Evolutionary conservation across 2,113 vertebrate species (phyloP), one percentile per base, ranked within the genome.

Genomic region (Hyperoodon ampullatus): DNA sequence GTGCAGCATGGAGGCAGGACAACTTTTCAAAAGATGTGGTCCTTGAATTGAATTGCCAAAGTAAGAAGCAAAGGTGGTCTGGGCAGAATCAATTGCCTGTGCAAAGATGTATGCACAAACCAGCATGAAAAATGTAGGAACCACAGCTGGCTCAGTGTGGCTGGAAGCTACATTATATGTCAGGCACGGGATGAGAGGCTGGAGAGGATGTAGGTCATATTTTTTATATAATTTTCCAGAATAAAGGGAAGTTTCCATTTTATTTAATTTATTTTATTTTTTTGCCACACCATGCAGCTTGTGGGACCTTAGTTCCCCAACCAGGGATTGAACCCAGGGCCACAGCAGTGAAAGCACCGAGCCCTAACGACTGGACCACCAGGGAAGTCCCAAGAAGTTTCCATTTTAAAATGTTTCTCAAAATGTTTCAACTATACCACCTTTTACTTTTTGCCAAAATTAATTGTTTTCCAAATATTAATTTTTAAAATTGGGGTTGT

Each of bases 31-130:
- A 95, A 92, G 3, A 53, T 82, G 8, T 42, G 33, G 26, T 66
- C 30, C 77, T 86, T 96, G 88, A 92, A 74, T 83, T 83, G 50
- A 94, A 68, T 75, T 26, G 53, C 61, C 60, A 63, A 53, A 18
- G 9, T 86, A 14, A 75, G 60, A 53, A 74, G 19, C 33, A 92
- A 87, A 90, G 1, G 33, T 44, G 2, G 23, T 39, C 60, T 65
- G 50, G 15, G 12, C 39, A 90, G 35, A 89, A 93, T 77, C 65
- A 93, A 50, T 47, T 77, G 30, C 47, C 70, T 47, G 30, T 65
- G 21, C 50, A 61, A 88, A 77, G 39, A 72, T 19, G 58, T 1
- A 42, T 81, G 6, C 58, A 71, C 42, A 78, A 78, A 84, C 39
- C 33, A 66, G 12, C 21, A 66, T 86, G 63, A 42, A 58, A 58